Evolutionary conservation across 2,113 vertebrate species (phyloP), one percentile per base, ranked within the genome.

Genomic region (Crotalus horridus): DNA sequence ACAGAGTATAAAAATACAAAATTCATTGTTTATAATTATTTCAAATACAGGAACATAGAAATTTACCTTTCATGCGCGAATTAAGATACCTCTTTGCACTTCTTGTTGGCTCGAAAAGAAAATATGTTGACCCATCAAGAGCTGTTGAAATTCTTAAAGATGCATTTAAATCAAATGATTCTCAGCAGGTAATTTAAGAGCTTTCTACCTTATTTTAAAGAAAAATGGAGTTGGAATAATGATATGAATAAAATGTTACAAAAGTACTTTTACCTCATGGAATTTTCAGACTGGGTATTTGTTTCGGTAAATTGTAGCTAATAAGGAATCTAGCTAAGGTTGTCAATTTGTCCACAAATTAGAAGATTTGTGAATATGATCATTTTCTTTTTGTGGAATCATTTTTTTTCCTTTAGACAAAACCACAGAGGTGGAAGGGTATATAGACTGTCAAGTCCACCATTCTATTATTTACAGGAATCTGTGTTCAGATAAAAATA

Each of bases 71-170:
- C 94, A 99, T 99, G 99, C 98, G 98, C 96, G 99, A 99, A 96
- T 96, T 99, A 93, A 97, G 99, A 93, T 98, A 98, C 93, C 98
- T 99, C 4, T 99, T 99, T 98, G 99, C 99, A 69, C 98, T 99
- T 94, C 98, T 99, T 97, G 98, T 99, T 96, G 99, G 99, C 54
- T 99, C 99, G 13, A 99, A 99, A 96, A 98, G 99, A 95, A 99
- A 99, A 96, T 99, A 99, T 1, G 99, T 99, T 94, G 99, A 99
- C 96, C 99, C 99, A 1, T 99, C 99, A 74, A 98, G 98, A 94
- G 99, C 99, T 0, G 99, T 99, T 95, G 99, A 99, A 97, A 99
- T 99, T 93, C 99, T 99, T 95, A 99, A 99, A 97, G 99, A 99
- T 90, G 99, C 99, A 95, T 99, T 99, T 96, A 99, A 99, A 96